Conservation (phyloP, 1,140 invertebrate species). For the Cecropterus lyciades region DNA sequence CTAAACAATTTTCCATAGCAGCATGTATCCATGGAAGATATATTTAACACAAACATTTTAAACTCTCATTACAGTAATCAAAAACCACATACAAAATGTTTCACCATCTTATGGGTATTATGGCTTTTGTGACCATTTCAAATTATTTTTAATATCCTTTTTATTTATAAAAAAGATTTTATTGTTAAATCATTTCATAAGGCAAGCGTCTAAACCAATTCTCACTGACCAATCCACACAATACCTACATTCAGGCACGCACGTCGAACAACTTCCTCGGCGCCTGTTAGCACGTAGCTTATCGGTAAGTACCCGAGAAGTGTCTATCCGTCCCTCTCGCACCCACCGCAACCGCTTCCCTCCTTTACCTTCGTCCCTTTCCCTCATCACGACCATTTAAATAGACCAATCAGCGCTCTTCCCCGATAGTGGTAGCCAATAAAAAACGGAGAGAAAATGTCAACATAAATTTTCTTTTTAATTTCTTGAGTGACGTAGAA, state of each 20-base stretch:
- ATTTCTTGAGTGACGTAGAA: constrained; percentile 34
- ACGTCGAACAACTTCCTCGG: constrained; percentile 65
- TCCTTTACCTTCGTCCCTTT: constrained; percentile 61
- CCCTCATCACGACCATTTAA: constrained; percentile 69
- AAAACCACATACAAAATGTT: too few species aligned
- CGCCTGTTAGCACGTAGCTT: constrained; percentile 69
- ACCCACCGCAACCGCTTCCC: constrained; percentile 40
- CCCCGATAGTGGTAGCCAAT: constrained; percentile 69
- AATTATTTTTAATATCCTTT: too few species aligned
- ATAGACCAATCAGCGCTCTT: constrained; percentile 70
- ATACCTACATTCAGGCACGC: constrained; percentile 41
- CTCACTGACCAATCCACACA: constrained; percentile 47
- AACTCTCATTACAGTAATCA: too few species aligned
- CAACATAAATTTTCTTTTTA: constrained; percentile 77
- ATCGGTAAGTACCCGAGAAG: constrained; percentile 77
- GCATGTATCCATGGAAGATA: too few species aligned
- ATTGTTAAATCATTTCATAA: too few species aligned
- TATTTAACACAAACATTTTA: too few species aligned
- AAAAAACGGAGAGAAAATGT: constrained; percentile 78
- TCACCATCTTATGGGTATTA: too few species aligned
- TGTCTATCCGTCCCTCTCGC: constrained; percentile 72
- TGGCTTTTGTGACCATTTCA: too few species aligned
- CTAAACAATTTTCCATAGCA: too few species aligned
- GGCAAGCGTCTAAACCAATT: neutral
- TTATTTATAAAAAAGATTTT: too few species aligned